Base-by-base conservation (phyloP, 1,140 invertebrate species). In the Tenebrio molitor region DNA sequence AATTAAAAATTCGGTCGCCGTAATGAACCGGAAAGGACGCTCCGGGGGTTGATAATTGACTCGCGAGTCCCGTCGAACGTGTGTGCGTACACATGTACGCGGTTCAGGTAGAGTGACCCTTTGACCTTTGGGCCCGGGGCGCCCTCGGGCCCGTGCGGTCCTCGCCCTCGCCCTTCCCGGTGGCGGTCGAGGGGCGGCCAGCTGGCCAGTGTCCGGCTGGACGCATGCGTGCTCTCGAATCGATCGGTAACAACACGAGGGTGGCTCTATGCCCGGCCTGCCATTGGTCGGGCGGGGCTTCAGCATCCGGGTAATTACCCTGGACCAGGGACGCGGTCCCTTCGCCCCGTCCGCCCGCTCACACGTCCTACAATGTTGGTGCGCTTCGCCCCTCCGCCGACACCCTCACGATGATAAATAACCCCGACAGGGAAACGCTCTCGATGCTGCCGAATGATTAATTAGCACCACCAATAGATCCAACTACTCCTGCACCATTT, bases 401-500 rank as follows among this genome's bases (percentile, higher is more conserved):
- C 58, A 65, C 76, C 64, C 71, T 44, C 50, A 64, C 69, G 73
- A 78, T 79, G 79, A 80, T 79, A 78, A 78, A 78, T 77, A 77
- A 78, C 77, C 75, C 62, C 77, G 73, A 78, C 77, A 80, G 79
- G 78, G 78, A 81, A 81, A 81, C 76, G 80, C 80, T 81, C 79
- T 81, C 80, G 81, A 79, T 81, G 77, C 78, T 76, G 75, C 78
- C 76, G 76, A 79, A 81, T 81, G 80, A 81, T 81, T 81, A 81
- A 81, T 81, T 81, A 81, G 80, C 75, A 2, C 50, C 50, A 15
- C 50, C 50, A 23, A 58, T 58, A 58, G 50, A 58, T 58, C 8
- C n/a, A 29, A 29, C 50, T 25, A 14, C 14, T 25, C 21, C 23
- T 8, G 14, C 17, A 12, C 17, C 2, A 7, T 29, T 29, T 29